These are phyloP conservation scores for Troglohyphantes excavatus DNA, from an alignment of 2,888 invertebrate species.

Conservation along the genomic window DNA sequence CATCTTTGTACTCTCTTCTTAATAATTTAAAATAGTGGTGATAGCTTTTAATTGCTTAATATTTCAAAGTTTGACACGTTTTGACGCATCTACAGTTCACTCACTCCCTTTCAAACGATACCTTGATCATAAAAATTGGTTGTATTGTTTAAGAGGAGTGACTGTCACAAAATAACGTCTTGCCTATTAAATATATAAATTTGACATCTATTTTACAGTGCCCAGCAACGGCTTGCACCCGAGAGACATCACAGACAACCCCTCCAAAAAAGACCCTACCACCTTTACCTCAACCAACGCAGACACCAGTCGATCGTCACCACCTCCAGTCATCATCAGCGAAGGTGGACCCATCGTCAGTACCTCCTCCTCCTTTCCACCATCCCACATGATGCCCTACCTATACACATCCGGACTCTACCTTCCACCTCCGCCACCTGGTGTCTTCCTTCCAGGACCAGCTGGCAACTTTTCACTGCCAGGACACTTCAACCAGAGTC, in stretches of 20 bases:
- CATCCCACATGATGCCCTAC: conserved; percentile 72
- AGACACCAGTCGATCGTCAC: conserved; percentile 28
- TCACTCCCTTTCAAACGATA: no score
- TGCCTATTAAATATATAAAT: no score
- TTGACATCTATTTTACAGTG: conserved; percentile 36
- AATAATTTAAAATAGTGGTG: no score
- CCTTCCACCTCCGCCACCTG: conserved; percentile 66
- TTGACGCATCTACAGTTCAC: no score
- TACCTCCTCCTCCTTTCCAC: conserved; percentile 63
- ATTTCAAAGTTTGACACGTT: no score
- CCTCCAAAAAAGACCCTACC: conserved; percentile 34
- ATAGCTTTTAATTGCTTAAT: no score
- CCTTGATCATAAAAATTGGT: no score
- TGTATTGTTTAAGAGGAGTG: no score
- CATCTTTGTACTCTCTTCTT: no score
- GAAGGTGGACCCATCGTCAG: conserved; percentile 70
- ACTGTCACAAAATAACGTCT: no score
- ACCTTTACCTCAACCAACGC: not conserved
- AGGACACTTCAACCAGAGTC: conserved; percentile 45
- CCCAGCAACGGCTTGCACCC: conserved; percentile 43
- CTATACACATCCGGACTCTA: conserved; percentile 70
- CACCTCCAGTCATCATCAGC: conserved; percentile 65
- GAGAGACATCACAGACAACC: conserved; percentile 32
- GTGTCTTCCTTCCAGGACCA: conserved; percentile 59
- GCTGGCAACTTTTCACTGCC: conserved; percentile 22